Percentiles rank a stretch among this genome's conserved stretches.
These are phyloP conservation scores for Crocuta crocuta DNA, from an alignment of 2,113 vertebrate species.

Conservation along the genomic window DNA sequence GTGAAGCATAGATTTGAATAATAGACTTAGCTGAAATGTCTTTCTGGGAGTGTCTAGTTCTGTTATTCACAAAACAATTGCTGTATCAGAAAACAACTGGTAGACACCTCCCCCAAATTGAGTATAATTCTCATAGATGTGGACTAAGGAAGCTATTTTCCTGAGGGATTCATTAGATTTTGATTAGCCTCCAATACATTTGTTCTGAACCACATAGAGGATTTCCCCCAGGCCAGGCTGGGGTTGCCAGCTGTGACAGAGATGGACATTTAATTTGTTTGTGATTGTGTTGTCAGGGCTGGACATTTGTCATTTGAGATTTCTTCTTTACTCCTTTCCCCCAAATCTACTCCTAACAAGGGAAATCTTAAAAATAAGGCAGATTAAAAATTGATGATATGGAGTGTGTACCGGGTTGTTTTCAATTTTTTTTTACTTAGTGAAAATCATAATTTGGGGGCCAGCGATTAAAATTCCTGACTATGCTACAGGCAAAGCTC, in stretches of 20 bases:
- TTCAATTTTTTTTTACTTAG: constrained; percentile 70
- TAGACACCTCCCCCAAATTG: not conserved
- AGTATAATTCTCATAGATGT: constrained; percentile 33
- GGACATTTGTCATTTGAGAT: constrained; percentile 67
- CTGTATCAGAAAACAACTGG: constrained; percentile 35
- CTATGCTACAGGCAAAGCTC: constrained; percentile 43
- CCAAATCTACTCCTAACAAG: constrained; percentile 57
- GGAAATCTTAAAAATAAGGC: constrained; percentile 55
- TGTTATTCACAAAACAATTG: constrained; percentile 60
- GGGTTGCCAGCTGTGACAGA: constrained; percentile 69
- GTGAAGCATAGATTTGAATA: constrained; percentile 62
- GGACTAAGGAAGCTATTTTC: constrained; percentile 51
- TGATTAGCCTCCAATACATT: constrained; percentile 66
- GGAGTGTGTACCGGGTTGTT: not conserved
- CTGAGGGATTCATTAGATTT: constrained; percentile 68
- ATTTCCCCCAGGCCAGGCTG: constrained; percentile 48
- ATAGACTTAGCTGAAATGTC: constrained; percentile 43
- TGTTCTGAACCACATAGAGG: not conserved
- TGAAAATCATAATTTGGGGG: constrained; percentile 59
- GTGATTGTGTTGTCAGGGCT: constrained; percentile 72
- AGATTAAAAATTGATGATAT: constrained; percentile 64
- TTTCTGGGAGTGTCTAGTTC: not conserved
- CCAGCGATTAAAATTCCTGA: constrained; percentile 57
- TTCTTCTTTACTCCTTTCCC: constrained; percentile 56
- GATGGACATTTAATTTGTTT: constrained; percentile 77